These are phyloP conservation scores for Gila robusta DNA, from an alignment of 2,797 vertebrate species.

Conservation along the genomic window DNA sequence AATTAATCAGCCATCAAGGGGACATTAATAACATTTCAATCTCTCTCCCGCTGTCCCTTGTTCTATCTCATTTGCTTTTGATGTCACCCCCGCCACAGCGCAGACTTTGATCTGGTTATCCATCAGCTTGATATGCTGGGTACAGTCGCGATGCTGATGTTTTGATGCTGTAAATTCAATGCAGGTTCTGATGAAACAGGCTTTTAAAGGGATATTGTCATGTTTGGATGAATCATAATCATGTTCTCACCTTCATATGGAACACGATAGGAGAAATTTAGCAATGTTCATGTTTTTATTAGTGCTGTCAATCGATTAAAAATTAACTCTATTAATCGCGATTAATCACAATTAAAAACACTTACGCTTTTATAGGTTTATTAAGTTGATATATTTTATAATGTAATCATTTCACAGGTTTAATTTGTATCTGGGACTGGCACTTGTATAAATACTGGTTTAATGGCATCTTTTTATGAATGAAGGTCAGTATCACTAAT, in stretches of 20 bases:
- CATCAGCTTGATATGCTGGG: conserved; percentile 32
- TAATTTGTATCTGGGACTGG: no score
- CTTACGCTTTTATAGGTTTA: no score
- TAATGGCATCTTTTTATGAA: no score
- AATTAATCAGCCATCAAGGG: conserved; percentile 53
- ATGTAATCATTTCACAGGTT: no score
- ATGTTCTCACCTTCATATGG: neutral
- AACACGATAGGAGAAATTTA: neutral
- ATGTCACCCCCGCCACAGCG: conserved; percentile 16
- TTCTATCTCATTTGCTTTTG: conserved; percentile 42
- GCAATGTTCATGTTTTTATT: neutral
- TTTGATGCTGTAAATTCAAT: conserved; percentile 33
- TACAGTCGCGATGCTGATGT: conserved; percentile 7
- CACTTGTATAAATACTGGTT: no score
- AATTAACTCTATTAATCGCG: no score
- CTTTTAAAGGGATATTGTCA: neutral
- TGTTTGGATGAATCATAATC: neutral
- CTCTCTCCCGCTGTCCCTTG: conserved; percentile 38
- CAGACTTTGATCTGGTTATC: conserved; percentile 39
- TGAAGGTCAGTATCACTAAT: no score
- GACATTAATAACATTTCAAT: conserved; percentile 47
- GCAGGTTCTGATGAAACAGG: conserved; percentile 4
- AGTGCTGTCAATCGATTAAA: neutral
- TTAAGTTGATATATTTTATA: no score
- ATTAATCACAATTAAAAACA: no score